Conservation (phyloP, 1,140 invertebrate genomes). For the Heliconius eleuchia region DNA sequence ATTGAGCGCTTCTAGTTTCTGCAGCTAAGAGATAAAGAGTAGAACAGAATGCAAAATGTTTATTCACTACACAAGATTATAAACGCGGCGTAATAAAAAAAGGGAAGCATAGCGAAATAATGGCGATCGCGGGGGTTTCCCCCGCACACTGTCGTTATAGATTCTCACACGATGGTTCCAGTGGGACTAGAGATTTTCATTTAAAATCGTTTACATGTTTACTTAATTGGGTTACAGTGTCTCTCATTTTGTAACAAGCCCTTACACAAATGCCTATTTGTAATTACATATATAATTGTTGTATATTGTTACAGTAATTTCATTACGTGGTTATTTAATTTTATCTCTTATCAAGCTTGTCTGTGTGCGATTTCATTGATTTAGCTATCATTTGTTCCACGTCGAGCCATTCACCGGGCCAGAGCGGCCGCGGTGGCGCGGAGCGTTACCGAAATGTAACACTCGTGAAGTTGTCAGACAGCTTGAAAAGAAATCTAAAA, state of each 20-base stretch:
- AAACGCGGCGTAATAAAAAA: constrained; percentile 75
- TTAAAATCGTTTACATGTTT: constrained; percentile 71
- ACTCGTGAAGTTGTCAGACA: constrained; percentile 50
- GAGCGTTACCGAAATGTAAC: constrained; percentile 46
- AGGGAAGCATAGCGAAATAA: constrained; percentile 73
- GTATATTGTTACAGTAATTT: constrained; percentile 81
- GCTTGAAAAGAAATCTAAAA: constrained; percentile 78
- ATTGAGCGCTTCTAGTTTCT: constrained; percentile 81
- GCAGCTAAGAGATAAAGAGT: constrained; percentile 72
- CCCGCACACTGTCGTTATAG: constrained; percentile 37
- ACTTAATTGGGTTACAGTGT: constrained; percentile 73
- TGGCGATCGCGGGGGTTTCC: constrained; percentile 46
- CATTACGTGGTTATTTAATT: constrained; percentile 75
- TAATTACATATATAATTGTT: constrained; percentile 77
- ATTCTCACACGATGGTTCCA: constrained; percentile 78
- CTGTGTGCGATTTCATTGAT: constrained; percentile 42
- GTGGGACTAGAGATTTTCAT: constrained; percentile 80
- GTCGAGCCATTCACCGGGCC: background rate
- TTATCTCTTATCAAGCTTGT: constrained; percentile 73
- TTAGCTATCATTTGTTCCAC: constrained; percentile 22
- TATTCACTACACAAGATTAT: constrained; percentile 76
- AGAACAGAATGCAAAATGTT: constrained; percentile 79
- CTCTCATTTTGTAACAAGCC: constrained; percentile 79
- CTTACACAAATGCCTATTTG: constrained; percentile 80
- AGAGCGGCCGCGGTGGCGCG: constrained; percentile 20